A percentile compares a stretch with the other conserved stretches of the same genome.
Conservation (phyloP, 1,140 invertebrate genomes). For the Drosophila eugracilis region DNA sequence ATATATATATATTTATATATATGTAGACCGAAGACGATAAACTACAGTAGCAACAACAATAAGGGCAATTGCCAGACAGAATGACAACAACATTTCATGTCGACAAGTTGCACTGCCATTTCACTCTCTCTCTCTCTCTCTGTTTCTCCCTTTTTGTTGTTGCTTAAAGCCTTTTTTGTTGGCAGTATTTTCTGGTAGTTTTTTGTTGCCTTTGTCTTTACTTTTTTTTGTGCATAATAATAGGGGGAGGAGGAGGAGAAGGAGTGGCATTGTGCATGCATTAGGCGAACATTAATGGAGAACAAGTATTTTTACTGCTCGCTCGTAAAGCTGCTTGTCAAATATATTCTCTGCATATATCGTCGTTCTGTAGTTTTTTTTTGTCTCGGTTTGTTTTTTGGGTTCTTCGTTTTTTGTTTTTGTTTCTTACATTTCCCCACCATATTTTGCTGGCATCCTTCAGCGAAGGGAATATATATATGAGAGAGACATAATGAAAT, state of each 20-base stretch:
- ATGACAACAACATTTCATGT: slow-evolving; percentile 81
- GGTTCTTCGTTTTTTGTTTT: too few relatives aligned
- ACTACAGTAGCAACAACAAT: slow-evolving; percentile 47
- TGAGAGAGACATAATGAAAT: slow-evolving; percentile 70
- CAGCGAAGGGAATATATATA: slow-evolving; percentile 44
- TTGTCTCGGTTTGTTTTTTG: too few relatives aligned
- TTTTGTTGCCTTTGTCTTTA: neutral
- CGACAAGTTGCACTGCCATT: slow-evolving; percentile 77
- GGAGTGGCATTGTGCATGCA: slow-evolving; percentile 19
- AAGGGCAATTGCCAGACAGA: slow-evolving; percentile 56
- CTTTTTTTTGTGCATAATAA: slow-evolving; percentile 25
- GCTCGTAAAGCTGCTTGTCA: slow-evolving; percentile 78
- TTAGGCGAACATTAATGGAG: slow-evolving; percentile 45
- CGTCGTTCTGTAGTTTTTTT: slow-evolving; percentile 9
- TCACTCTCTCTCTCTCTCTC: slow-evolving; percentile 29
- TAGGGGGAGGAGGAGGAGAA: neutral
- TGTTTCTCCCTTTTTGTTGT: neutral
- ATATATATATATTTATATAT: neutral
- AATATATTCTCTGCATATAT: slow-evolving; percentile 73
- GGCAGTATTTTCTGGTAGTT: slow-evolving; percentile 4
- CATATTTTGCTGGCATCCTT: neutral
- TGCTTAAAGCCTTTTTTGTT: slow-evolving; percentile 1
- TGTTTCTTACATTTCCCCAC: neutral
- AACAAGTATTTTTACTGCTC: slow-evolving; percentile 75
- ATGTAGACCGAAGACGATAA: slow-evolving; percentile 45